Evolutionary conservation across 1,140 invertebrate species (phyloP).

Genomic region (Drosophila equinoxialis): DNA sequence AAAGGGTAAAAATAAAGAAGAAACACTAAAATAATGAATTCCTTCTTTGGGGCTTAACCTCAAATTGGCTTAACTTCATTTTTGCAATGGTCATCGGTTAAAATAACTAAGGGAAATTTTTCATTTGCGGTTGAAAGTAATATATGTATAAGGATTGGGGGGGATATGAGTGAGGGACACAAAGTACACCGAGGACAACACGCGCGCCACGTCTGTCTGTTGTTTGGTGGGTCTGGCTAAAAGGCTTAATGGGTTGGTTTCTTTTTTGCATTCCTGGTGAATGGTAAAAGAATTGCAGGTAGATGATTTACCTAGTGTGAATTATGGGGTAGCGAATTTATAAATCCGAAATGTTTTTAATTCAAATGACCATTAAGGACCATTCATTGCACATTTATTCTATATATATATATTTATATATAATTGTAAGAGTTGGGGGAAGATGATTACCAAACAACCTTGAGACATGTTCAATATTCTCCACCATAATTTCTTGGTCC

Average conservation of each 20-base stretch:
- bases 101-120: conserved; percentile 54
- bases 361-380: too few species aligned
- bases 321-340: not conserved
- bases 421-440: conserved; percentile 19
- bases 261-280: conserved; percentile 2
- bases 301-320: too few species aligned
- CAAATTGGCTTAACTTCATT: conserved; percentile 80
- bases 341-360: not conserved
- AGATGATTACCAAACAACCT: conserved; percentile 44
- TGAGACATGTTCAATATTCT: conserved; percentile 72
- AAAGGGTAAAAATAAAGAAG: conserved; percentile 16
- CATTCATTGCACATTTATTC: too few species aligned
- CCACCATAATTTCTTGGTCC: conserved; percentile 67
- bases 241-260: conserved; percentile 1
- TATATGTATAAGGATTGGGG: conserved; percentile 30
- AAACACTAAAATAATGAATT: conserved; percentile 68
- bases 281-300: not conserved
- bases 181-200: conserved; percentile 24
- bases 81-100: conserved; percentile 58
- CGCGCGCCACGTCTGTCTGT: conserved; percentile 12
- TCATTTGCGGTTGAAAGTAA: conserved; percentile 32
- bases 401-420: too few species aligned
- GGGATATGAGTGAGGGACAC: conserved; percentile 36
- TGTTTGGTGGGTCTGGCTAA: not conserved
- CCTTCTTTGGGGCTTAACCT: conserved; percentile 74